Base-by-base conservation (phyloP, 53 echinoderm and acorn worm genomes). In the Echinarachnius parma region DNA sequence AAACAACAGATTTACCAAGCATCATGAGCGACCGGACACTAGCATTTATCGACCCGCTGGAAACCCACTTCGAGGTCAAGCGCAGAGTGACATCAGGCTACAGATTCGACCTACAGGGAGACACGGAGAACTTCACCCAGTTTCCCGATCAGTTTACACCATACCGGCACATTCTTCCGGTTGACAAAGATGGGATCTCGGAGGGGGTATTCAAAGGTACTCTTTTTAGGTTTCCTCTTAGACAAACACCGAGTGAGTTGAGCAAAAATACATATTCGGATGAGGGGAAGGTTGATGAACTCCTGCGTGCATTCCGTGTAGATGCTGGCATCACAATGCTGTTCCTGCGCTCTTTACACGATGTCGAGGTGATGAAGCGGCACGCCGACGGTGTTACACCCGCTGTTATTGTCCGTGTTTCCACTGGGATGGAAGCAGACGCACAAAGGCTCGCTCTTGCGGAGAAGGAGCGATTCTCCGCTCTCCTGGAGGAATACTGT, bases 171-270 rank as follows among this genome's bases (percentile, higher is more conserved):
- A 44, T 77, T 4, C 66, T 81, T 48, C 59, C 58, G 8, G 66
- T 59, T n/a, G 44, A 83, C 22, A 39, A 53, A 5, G 62, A 53
- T 26, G 78, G 87, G 5, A 34, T 49, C 16, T 8, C 74, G 8
- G 16, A 53, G 10, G 78, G 75, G 13, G 11, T 46, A 11, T 83
- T 88, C 46, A 55, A 83, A 14, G 98, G 98, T 27, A 86, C 98
- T 0, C 18, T 98, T 21, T 91, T 98, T 32, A 80, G 98, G 16
- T 98, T 98, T 28, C 98, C 98, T 9, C 57, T 98, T 11, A 76
- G 96, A 14, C 50, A 13, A 21, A 36, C 30, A 5, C 27, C 76
- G 0, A 82, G 82, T 34, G 21, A 46, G 14, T 26, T 98, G 48
- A 84, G 85, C 18, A 78, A 57, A 3, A 81, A 68, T 23, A 76